These are phyloP conservation scores for Ondatra zibethicus DNA, from an alignment of 2,113 vertebrate species.

Conservation along the genomic window DNA sequence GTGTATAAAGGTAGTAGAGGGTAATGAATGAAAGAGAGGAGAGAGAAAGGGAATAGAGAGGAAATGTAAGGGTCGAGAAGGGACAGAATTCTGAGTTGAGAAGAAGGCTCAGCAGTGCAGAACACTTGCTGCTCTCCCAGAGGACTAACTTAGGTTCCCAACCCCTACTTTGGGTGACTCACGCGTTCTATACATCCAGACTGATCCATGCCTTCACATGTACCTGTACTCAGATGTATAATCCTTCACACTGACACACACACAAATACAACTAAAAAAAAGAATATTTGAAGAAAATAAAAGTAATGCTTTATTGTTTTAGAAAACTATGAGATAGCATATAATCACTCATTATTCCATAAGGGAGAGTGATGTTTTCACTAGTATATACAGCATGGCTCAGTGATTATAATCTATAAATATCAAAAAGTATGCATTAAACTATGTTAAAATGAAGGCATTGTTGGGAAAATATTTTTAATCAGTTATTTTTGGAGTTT, in stretches of 20 bases:
- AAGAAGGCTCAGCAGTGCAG: background rate
- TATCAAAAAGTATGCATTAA: slow-evolving; percentile 31
- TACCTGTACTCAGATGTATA: background rate
- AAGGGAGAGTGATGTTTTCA: background rate
- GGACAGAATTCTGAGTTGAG: background rate
- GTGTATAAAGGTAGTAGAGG: background rate
- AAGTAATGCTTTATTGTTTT: background rate
- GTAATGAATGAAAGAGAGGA: background rate
- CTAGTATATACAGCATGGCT: background rate
- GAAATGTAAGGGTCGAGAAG: background rate
- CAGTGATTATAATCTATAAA: background rate
- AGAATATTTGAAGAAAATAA: background rate
- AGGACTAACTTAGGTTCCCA: background rate
- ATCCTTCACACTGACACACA: background rate
- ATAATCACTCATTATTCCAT: background rate
- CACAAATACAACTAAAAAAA: background rate
- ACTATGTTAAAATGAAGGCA: background rate
- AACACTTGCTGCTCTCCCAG: background rate
- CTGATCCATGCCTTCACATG: background rate
- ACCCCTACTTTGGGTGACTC: background rate
- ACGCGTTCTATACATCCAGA: background rate
- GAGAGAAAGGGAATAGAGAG: background rate
- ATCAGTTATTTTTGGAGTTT: background rate
- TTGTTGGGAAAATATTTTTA: slow-evolving; percentile 56
- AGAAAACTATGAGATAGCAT: background rate